A percentile compares a stretch with the other conserved stretches of the same genome.
Evolutionary conservation across 2,888 invertebrate genomes (phyloP).

Genomic region (Aquatica leii): DNA sequence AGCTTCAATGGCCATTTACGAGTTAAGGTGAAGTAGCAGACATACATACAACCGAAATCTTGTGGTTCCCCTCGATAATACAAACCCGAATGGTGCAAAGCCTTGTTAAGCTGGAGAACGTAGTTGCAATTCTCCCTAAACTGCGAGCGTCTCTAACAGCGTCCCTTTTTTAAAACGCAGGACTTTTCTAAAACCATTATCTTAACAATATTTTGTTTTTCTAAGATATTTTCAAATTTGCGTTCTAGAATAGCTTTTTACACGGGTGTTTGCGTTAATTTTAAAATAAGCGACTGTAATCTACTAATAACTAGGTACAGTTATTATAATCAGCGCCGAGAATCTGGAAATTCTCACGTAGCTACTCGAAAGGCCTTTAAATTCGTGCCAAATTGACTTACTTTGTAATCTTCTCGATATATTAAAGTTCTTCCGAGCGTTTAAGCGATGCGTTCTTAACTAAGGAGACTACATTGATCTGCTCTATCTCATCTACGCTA

Average conservation of each 20-base stretch:
- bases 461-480: slow-evolving; percentile 32
- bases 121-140: slow-evolving; percentile 43
- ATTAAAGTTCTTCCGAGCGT: slow-evolving; percentile 36
- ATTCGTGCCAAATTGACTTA: slow-evolving; percentile 43
- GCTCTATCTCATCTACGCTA: slow-evolving; percentile 25
- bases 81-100: slow-evolving; percentile 42
- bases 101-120: slow-evolving; percentile 43
- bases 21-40: slow-evolving; percentile 43
- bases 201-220: background rate
- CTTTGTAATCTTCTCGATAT: slow-evolving; percentile 41
- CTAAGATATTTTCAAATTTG: slow-evolving; percentile 13
- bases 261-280: background rate
- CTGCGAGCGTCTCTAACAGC: slow-evolving; percentile 41
- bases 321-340: slow-evolving; percentile 27
- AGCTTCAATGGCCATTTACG: slow-evolving; percentile 46
- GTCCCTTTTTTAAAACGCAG: slow-evolving; percentile 30
- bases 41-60: slow-evolving; percentile 31
- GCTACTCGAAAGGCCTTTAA: slow-evolving; percentile 39
- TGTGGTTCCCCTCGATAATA: slow-evolving; percentile 35
- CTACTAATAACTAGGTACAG: slow-evolving; percentile 32
- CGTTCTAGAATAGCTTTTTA: no score
- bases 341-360: slow-evolving; percentile 35
- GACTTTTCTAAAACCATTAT: slow-evolving; percentile 19
- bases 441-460: slow-evolving; percentile 34
- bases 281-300: slow-evolving; percentile 20